Percentiles rank a stretch among this genome's conserved stretches.
phyloP scores from a whole-genome alignment of 1,140 invertebrate genomes.

The Platyscapa corneri region DNA sequence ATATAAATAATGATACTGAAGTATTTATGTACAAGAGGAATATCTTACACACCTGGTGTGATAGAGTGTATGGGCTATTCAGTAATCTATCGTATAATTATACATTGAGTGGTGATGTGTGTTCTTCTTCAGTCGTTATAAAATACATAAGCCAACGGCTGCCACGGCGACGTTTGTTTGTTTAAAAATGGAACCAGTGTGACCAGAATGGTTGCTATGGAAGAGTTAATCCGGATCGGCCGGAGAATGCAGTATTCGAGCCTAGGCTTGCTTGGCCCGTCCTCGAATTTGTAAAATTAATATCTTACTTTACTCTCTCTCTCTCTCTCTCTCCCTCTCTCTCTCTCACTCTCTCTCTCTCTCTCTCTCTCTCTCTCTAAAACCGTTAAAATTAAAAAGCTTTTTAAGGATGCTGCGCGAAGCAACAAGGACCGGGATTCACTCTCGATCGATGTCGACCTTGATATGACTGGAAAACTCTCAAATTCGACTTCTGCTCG shows the following conservation, averaged over 20 bases:
- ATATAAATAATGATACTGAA: constrained; percentile 43
- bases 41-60: constrained; percentile 20
- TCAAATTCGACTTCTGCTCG: not conserved
- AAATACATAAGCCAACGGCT: constrained; percentile 64
- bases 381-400: not conserved
- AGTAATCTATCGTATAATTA: constrained; percentile 45
- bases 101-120: constrained; percentile 38
- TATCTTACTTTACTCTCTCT: constrained; percentile 23
- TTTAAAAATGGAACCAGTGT: constrained; percentile 73
- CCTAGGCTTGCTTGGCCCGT: not conserved
- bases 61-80: constrained; percentile 5
- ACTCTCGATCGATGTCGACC: constrained; percentile 26
- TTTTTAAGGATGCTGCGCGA: constrained; percentile 16
- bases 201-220: constrained; percentile 74
- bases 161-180: constrained; percentile 68
- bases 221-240: constrained; percentile 36
- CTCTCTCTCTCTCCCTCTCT: not conserved
- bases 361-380: not conserved
- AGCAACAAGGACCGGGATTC: not conserved
- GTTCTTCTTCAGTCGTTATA: constrained; percentile 44
- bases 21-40: constrained; percentile 44
- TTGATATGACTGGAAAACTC: constrained; percentile 14
- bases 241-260: not conserved
- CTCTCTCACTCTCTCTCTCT: constrained; percentile 19
- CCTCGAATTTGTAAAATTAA: not conserved